Percentiles rank a stretch among this genome's conserved stretches.
phyloP scores from a whole-genome alignment of 2,888 invertebrate species.

The Dusona sp. region DNA sequence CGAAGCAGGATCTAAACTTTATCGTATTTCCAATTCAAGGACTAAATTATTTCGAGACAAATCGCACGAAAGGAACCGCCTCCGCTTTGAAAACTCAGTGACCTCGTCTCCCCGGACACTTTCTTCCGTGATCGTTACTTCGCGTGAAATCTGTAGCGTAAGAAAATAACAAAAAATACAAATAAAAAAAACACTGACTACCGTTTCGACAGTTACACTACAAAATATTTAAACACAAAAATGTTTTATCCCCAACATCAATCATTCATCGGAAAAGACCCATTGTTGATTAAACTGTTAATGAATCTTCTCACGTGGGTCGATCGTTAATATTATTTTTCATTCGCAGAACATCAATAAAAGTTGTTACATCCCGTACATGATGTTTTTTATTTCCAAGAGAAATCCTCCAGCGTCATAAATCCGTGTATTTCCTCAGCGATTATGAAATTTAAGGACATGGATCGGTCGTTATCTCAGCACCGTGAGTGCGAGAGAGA shows the following conservation, averaged over 20 bases:
- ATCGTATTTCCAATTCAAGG: conserved; percentile 21
- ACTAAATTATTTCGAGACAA: neutral
- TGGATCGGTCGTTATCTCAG: too few relatives aligned
- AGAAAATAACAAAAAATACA: neutral
- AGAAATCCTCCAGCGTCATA: conserved; percentile 23
- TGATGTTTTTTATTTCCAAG: conserved; percentile 58
- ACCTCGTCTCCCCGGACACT: neutral
- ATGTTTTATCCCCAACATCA: conserved; percentile 40
- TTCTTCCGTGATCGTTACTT: conserved; percentile 15
- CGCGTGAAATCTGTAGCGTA: neutral
- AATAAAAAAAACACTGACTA: conserved; percentile 25
- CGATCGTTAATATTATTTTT: conserved; percentile 75
- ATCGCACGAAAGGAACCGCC: neutral
- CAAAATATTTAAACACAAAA: conserved; percentile 27
- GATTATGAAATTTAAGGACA: neutral
- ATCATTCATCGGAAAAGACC: conserved; percentile 39
- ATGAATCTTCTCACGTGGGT: conserved; percentile 25
- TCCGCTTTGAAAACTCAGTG: neutral
- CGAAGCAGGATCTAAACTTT: conserved; percentile 47
- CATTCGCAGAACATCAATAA: conserved; percentile 78
- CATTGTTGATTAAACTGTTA: conserved; percentile 24
- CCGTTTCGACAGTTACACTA: conserved; percentile 42
- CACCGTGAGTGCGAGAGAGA: too few relatives aligned
- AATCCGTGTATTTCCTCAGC: neutral
- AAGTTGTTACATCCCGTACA: conserved; percentile 77